These are phyloP conservation scores for Abscondita cerata DNA, from an alignment of 2,888 invertebrate species.

Conservation along the genomic window DNA sequence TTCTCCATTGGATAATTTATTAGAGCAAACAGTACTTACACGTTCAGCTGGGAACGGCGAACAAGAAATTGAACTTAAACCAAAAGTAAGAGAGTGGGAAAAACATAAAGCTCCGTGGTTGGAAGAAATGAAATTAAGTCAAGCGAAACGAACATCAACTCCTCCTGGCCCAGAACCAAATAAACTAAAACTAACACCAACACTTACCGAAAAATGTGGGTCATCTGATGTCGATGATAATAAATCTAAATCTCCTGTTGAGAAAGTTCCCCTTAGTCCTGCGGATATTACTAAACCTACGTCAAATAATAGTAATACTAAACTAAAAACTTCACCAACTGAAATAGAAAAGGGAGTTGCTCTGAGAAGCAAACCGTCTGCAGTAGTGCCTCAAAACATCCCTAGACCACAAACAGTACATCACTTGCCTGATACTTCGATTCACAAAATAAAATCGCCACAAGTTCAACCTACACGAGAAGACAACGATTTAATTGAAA, in stretches of 20 bases:
- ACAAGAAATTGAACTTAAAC: conserved; percentile 61
- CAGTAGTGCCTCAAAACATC: conserved; percentile 33
- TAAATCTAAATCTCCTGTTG: conserved; percentile 23
- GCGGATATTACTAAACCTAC: conserved; percentile 49
- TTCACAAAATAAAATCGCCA: conserved; percentile 13
- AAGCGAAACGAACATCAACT: conserved; percentile 69
- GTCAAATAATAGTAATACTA: conserved; percentile 38
- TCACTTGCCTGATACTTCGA: conserved; percentile 30
- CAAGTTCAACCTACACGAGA: conserved; percentile 27
- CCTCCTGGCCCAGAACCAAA: conserved; percentile 53
- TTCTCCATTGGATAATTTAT: conserved; percentile 17
- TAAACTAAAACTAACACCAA: conserved; percentile 46
- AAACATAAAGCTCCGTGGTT: conserved; percentile 82
- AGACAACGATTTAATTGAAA: conserved; percentile 20
- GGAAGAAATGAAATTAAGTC: conserved; percentile 80
- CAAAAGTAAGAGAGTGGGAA: conserved; percentile 74
- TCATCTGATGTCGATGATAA: conserved; percentile 31
- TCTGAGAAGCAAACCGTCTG: conserved; percentile 40
- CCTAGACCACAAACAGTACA: conserved; percentile 43
- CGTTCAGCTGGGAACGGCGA: conserved; percentile 13
- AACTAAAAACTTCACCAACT: conserved; percentile 48
- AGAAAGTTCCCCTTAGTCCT: conserved; percentile 38
- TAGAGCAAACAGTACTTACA: conserved; percentile 16
- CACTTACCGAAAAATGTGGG: conserved; percentile 37
- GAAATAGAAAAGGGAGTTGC: conserved; percentile 47